These are phyloP conservation scores for Trematomus bernacchii DNA, from an alignment of 2,797 vertebrate genomes.

Conservation along the genomic window DNA sequence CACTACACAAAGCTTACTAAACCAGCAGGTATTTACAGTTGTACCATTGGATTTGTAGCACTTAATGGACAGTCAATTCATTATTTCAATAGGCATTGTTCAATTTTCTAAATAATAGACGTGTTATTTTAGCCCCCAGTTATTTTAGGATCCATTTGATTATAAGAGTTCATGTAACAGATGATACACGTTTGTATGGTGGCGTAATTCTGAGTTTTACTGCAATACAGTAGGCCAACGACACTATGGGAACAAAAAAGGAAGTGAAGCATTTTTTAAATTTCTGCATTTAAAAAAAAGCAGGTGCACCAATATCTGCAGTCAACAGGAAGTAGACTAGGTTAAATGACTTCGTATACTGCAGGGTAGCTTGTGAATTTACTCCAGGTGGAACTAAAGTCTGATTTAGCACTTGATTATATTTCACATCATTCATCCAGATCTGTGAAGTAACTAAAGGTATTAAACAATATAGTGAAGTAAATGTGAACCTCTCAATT, in stretches of 20 bases:
- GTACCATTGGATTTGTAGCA: background rate
- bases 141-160: background rate
- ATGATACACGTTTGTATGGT: background rate
- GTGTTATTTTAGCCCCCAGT: background rate
- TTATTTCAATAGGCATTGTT: background rate
- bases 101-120: background rate
- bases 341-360: background rate
- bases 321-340: slow-evolving; percentile 26
- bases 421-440: no score
- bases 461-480: no score
- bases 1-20: background rate
- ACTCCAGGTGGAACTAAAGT: no score
- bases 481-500: no score
- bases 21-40: background rate
- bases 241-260: background rate
- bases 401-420: no score
- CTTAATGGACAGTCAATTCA: background rate
- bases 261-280: slow-evolving; percentile 31
- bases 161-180: background rate
- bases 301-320: slow-evolving; percentile 50
- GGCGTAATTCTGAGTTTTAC: background rate
- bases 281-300: slow-evolving; percentile 39
- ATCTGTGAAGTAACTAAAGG: no score
- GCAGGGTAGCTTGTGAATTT: no score
- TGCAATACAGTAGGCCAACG: background rate